phyloP scores from a whole-genome alignment of 2,888 invertebrate genomes.

The Chrysolina haemoptera region DNA sequence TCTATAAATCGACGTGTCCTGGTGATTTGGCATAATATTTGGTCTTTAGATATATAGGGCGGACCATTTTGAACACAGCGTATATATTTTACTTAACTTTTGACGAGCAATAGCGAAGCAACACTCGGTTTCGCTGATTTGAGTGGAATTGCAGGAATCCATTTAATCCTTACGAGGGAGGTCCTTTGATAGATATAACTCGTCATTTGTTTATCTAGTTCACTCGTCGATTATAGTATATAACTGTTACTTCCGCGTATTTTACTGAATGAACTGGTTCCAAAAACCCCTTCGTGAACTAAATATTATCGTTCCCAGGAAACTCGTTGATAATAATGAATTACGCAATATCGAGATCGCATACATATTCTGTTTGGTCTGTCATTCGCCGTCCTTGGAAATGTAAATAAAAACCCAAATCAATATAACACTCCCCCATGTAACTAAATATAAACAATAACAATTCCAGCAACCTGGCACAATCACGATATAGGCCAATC shows the following conservation, averaged over 20 bases:
- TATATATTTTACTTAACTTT: no score
- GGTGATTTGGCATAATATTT: no score
- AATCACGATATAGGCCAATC: no score
- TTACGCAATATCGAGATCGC: not conserved
- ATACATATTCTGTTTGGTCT: not conserved
- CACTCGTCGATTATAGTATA: not conserved
- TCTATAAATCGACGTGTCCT: no score
- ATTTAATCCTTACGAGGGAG: no score
- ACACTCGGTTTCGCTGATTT: no score
- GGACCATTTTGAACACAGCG: no score
- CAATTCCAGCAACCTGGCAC: not conserved
- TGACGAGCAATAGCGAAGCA: no score
- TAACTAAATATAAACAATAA: conserved; percentile 28
- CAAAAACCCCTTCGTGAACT: not conserved
- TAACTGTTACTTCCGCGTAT: not conserved
- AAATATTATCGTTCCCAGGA: not conserved
- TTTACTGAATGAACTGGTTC: conserved; percentile 1
- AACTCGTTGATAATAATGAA: not conserved
- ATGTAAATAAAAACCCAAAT: conserved; percentile 25
- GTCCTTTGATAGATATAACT: no score
- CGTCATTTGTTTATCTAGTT: no score
- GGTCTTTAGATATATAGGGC: no score
- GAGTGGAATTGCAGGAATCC: no score
- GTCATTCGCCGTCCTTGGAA: conserved; percentile 10
- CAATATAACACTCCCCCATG: conserved; percentile 25